These are phyloP conservation scores for Pomatostomus ruficeps DNA, from an alignment of 2,113 vertebrate species.

Conservation along the genomic window DNA sequence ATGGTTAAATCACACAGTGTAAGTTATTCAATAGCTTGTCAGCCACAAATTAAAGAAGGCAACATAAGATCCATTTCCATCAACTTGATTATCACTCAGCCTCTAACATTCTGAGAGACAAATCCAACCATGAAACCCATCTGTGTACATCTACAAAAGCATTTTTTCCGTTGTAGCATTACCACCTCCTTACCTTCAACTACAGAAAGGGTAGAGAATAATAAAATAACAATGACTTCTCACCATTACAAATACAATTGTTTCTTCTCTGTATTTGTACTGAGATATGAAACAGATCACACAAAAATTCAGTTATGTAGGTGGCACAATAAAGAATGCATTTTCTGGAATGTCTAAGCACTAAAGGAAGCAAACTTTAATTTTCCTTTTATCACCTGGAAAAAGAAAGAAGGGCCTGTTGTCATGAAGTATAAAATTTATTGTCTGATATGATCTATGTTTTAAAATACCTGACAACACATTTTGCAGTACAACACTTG, in stretches of 20 bases:
- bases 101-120: neutral
- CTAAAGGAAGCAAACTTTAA: slow-evolving; percentile 2
- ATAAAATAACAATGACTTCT: neutral
- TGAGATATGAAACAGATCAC: neutral
- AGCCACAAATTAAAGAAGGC: neutral
- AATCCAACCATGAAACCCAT: neutral
- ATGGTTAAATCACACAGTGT: neutral
- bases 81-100: neutral
- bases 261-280: neutral
- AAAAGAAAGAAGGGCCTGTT: neutral
- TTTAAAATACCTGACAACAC: neutral
- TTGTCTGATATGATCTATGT: neutral
- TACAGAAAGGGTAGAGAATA: neutral
- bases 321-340: neutral
- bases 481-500: neutral
- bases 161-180: neutral
- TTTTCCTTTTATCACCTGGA: neutral
- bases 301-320: neutral
- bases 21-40: neutral
- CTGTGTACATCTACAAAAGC: neutral
- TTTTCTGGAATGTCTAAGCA: neutral
- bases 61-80: neutral
- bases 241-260: neutral
- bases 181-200: neutral
- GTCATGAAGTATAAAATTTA: slow-evolving; percentile 7